Base-by-base conservation (phyloP, 2,113 vertebrate species). In the Vulpes ferrilata region DNA sequence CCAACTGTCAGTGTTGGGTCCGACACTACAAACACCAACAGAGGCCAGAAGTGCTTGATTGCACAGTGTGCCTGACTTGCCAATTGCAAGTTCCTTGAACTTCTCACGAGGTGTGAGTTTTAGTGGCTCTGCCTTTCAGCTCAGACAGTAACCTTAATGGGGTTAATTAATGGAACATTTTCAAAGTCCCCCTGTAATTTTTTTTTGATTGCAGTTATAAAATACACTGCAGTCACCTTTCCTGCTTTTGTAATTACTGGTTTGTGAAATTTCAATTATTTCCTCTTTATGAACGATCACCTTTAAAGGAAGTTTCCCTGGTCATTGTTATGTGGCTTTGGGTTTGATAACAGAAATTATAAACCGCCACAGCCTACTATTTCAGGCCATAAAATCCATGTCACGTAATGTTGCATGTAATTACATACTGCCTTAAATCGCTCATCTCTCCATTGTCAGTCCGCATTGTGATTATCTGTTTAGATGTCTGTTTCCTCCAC, bases 221-320 rank as follows among this genome's bases (percentile, higher is more conserved):
- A 98, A 98, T 12, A 97, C 16, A 84, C 51, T 10, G 60, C 20
- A 30, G 51, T 97, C 97, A 98, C 92, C 94, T 98, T 98, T 98
- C 53, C 81, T 73, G 92, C 92, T 96, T 98, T 80, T 84, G 67
- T 97, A 98, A 97, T 98, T 97, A 97, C 95, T 85, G 81, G 84
- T 95, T 97, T 93, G 25, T 96, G 95, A 95, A 80, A 65, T 93
- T 97, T 80, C 97, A 96, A 62, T 98, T 97, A 94, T 96, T 93
- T 95, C 69, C 95, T 86, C 89, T 96, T 97, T 96, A 97, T 95
- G 96, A 98, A 93, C 60, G 93, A 95, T 82, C 19, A 1, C 94
- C 97, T 98, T 97, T 98, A 98, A 96, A 96, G 88, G 87, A 97
- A 93, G 96, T 98, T 98, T 98, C 92, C 86, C 92, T 81, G 96